phyloP scores from a whole-genome alignment of 2,113 vertebrate genomes.

The Corythoichthys haematopterus region DNA sequence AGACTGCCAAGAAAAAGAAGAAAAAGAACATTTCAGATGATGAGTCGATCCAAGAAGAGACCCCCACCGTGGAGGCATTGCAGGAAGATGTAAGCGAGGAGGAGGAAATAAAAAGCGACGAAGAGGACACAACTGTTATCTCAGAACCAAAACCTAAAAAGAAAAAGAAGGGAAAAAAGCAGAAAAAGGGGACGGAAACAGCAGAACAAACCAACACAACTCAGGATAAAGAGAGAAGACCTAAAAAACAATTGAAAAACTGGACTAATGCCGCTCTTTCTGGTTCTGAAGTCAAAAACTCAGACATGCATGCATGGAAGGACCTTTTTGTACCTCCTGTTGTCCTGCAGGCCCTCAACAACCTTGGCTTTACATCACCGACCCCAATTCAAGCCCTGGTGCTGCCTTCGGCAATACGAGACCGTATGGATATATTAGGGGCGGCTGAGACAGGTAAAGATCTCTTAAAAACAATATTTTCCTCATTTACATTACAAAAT shows the following conservation, averaged over 20 bases:
- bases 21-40: conserved; percentile 32
- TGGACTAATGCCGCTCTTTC: conserved; percentile 75
- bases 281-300: conserved; percentile 51
- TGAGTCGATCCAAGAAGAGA: conserved; percentile 3
- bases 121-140: background rate
- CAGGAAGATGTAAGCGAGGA: conserved; percentile 5
- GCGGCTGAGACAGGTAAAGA: conserved; percentile 91
- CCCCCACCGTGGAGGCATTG: conserved; percentile 3
- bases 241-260: conserved; percentile 75
- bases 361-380: conserved; percentile 85
- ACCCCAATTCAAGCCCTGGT: conserved; percentile 90
- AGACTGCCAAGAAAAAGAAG: conserved; percentile 42
- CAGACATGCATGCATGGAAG: conserved; percentile 85
- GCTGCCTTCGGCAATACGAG: conserved; percentile 88
- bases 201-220: background rate
- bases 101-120: background rate
- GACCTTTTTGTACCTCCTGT: conserved; percentile 84
- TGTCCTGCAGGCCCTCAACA: conserved; percentile 82
- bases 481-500: background rate
- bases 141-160: conserved; percentile 48
- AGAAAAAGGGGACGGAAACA: conserved; percentile 20
- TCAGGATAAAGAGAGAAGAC: conserved; percentile 22
- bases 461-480: background rate
- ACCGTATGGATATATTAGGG: conserved; percentile 87
- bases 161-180: conserved; percentile 66